These are phyloP conservation scores for Boleophthalmus pectinirostris DNA, from an alignment of 2,113 vertebrate genomes.

Conservation along the genomic window DNA sequence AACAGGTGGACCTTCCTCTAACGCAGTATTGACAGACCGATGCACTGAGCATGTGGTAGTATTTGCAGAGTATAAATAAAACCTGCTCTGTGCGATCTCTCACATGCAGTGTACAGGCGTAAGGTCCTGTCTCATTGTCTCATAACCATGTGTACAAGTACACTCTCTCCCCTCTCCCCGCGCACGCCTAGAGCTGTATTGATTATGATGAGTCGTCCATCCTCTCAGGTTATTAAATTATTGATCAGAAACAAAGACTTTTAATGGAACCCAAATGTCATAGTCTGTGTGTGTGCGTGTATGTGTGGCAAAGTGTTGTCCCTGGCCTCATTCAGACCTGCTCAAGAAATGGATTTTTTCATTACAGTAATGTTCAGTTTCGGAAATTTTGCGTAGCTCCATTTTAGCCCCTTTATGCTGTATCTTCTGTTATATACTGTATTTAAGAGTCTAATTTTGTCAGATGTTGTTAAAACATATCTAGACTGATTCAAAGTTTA, in stretches of 20 bases:
- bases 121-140: neutral
- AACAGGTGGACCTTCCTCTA: neutral
- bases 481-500: too few species aligned
- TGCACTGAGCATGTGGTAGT: neutral
- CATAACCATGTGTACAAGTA: neutral
- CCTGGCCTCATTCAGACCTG: neutral
- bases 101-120: neutral
- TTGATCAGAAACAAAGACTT: slow-evolving; percentile 72
- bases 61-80: slow-evolving; percentile 1
- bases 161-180: neutral
- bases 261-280: slow-evolving; percentile 60
- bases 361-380: neutral
- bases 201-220: slow-evolving; percentile 76
- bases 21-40: neutral
- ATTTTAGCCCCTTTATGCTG: too few species aligned
- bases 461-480: too few species aligned
- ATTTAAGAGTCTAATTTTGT: too few species aligned
- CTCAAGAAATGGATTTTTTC: neutral
- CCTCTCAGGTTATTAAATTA: slow-evolving; percentile 80
- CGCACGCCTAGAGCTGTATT: slow-evolving; percentile 49
- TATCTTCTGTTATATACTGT: too few species aligned
- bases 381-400: neutral
- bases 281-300: slow-evolving; percentile 19
- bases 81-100: slow-evolving; percentile 16
- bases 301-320: slow-evolving; percentile 8